Evolutionary conservation across 1,140 invertebrate species (phyloP), one percentile per base, ranked within the genome.

Genomic region (Heliconius eleuchia): DNA sequence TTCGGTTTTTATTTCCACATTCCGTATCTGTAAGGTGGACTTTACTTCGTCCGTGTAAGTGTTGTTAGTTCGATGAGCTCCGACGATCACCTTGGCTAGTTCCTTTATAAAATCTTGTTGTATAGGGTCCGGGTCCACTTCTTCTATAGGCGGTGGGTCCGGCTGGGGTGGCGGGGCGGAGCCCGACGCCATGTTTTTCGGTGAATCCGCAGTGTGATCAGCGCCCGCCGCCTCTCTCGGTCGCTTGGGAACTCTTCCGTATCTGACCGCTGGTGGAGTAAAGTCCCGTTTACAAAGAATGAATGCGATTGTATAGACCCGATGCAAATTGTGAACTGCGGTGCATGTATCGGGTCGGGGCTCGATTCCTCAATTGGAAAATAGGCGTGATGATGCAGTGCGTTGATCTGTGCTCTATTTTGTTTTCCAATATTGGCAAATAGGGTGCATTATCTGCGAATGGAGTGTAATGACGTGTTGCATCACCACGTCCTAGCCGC

Each of bases 221-320:
- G 85, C 82, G 71, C 76, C 83, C 3, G 82, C 81, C 6, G 79
- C 80, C 74, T 99, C 98, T 83, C 98, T 96, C 27, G 98, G 97
- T 85, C 98, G 96, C 94, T 99, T 99, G 71, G 99, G 99, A 79
- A 99, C 98, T 77, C 99, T 96, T 72, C 99, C 99, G 95, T 99
- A 99, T 87, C 98, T 95, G 71, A 99, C 99, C 89, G 99, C 99
- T 99, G 95, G 52, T 66, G 60, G 88, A 84, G 83, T 78, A 72
- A 80, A 74, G 57, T 76, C 77, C 83, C 78, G 84, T 85, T 81
- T 76, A 77, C 46, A 80, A 74, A 55, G 16, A 77, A 50, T 74
- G 74, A 42, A 74, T 66, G 85, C 83, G 81, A 85, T 78, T 79
- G 74, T 55, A 71, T 74, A 60, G 74, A 77, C 50, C 19, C 74